A percentile compares a stretch with the other conserved stretches of the same genome.
phyloP scores from a whole-genome alignment of 1,140 invertebrate genomes.

The Sarcophaga peregrina region DNA sequence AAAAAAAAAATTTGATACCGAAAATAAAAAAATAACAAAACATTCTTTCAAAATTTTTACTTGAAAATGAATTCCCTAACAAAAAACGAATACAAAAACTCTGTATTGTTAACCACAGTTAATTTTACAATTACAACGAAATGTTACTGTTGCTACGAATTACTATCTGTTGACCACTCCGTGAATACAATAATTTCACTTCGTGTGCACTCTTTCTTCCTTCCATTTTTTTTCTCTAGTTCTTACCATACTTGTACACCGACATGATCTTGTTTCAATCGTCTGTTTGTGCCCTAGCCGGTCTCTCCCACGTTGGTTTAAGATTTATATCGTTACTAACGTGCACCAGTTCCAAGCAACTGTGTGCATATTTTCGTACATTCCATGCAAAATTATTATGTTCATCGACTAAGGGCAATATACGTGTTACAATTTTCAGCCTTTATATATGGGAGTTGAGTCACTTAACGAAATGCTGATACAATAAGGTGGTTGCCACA shows the following conservation, averaged over 20 bases:
- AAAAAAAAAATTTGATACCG: too few relatives aligned
- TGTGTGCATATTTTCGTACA: slow-evolving; percentile 83
- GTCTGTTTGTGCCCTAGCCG: slow-evolving; percentile 89
- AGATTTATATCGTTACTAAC: slow-evolving; percentile 77
- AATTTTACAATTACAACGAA: too few relatives aligned
- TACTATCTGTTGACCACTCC: too few relatives aligned
- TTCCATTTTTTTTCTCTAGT: too few relatives aligned
- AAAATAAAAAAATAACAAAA: too few relatives aligned
- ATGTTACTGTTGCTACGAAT: too few relatives aligned
- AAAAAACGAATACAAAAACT: too few relatives aligned
- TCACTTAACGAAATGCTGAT: slow-evolving; percentile 66
- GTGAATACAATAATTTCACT: too few relatives aligned
- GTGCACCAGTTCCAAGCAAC: slow-evolving; percentile 83
- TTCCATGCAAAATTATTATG: slow-evolving; percentile 92
- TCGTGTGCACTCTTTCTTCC: too few relatives aligned
- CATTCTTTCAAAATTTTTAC: too few relatives aligned
- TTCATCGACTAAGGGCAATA: slow-evolving; percentile 75
- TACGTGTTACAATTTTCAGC: slow-evolving; percentile 69
- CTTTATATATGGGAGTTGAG: slow-evolving; percentile 71
- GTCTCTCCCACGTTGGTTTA: slow-evolving; percentile 82
- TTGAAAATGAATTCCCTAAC: too few relatives aligned
- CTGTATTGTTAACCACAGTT: too few relatives aligned
- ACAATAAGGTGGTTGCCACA: slow-evolving; percentile 59
- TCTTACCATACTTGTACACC: slow-evolving; percentile 81
- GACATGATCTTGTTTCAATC: slow-evolving; percentile 81